Evolutionary conservation across 2,797 vertebrate genomes (phyloP).

Genomic region (Sebastolobus altivelis): DNA sequence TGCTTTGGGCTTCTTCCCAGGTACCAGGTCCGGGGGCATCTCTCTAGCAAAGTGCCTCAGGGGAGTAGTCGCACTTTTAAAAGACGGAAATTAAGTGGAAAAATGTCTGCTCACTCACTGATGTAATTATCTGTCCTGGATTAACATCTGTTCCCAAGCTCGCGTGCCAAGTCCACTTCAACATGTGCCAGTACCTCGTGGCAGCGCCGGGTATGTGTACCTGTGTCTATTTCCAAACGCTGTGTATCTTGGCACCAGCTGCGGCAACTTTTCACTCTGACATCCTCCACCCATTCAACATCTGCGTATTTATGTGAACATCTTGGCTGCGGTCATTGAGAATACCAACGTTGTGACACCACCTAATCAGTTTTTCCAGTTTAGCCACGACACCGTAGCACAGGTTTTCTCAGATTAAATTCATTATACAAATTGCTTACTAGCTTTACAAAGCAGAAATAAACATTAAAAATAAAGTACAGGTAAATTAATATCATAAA

Average conservation of each 20-base stretch:
- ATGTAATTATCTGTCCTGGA: conserved; percentile 91
- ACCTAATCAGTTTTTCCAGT: conserved; percentile 68
- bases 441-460: conserved; percentile 12
- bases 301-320: conserved; percentile 85
- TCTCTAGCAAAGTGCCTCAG: conserved; percentile 71
- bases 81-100: conserved; percentile 88
- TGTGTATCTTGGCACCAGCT: conserved; percentile 85
- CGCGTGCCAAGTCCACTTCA: conserved; percentile 84
- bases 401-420: conserved; percentile 34
- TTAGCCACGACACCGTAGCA: conserved; percentile 44
- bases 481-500: too few relatives aligned
- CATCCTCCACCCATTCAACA: conserved; percentile 86
- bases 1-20: conserved; percentile 76
- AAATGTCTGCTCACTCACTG: conserved; percentile 88
- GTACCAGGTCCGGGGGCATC: conserved; percentile 70
- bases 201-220: conserved; percentile 79
- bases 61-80: conserved; percentile 87
- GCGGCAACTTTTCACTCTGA: conserved; percentile 83
- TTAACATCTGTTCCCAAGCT: conserved; percentile 88
- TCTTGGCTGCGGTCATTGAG: conserved; percentile 80
- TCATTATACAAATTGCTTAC: conserved; percentile 22
- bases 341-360: conserved; percentile 75
- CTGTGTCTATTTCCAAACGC: conserved; percentile 83
- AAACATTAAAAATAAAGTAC: neutral
- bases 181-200: conserved; percentile 81